Percentiles rank a stretch among this genome's conserved stretches.
Evolutionary conservation across 2,113 vertebrate genomes (phyloP).

Genomic region (Crotalus tigris): DNA sequence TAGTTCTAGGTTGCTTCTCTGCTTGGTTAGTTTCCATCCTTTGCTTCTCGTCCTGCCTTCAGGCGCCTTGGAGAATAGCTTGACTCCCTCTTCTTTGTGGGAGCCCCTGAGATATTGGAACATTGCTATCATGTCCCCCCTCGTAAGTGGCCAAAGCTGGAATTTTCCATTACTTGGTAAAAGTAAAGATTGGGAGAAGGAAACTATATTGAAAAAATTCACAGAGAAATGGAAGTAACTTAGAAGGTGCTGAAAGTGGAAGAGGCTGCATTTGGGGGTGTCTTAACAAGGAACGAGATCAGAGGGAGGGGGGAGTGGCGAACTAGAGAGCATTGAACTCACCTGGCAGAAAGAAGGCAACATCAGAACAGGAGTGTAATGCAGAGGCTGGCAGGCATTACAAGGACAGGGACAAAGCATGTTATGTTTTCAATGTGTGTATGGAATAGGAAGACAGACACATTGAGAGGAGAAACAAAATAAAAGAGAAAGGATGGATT

Average conservation of each 20-base stretch:
- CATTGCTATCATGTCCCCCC: too few species aligned
- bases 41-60: too few species aligned
- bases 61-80: too few species aligned
- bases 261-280: background rate
- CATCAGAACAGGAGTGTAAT: background rate
- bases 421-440: background rate
- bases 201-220: background rate
- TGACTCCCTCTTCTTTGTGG: too few species aligned
- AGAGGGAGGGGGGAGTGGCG: accelerated
- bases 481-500: background rate
- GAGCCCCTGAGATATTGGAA: too few species aligned
- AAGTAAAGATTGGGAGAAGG: background rate
- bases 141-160: background rate
- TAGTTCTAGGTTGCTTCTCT: too few species aligned
- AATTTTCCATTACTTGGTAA: background rate
- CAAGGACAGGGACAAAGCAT: background rate
- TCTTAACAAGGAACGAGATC: background rate
- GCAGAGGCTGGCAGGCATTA: background rate
- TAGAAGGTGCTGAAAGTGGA: background rate
- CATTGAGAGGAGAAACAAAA: background rate
- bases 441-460: background rate
- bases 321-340: background rate
- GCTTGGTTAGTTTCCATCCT: too few species aligned
- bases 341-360: background rate
- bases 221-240: background rate